A percentile compares a stretch with the other conserved stretches of the same genome.
These are phyloP conservation scores for Myotis findleyi DNA, from an alignment of 2,797 vertebrate species.

Conservation along the genomic window DNA sequence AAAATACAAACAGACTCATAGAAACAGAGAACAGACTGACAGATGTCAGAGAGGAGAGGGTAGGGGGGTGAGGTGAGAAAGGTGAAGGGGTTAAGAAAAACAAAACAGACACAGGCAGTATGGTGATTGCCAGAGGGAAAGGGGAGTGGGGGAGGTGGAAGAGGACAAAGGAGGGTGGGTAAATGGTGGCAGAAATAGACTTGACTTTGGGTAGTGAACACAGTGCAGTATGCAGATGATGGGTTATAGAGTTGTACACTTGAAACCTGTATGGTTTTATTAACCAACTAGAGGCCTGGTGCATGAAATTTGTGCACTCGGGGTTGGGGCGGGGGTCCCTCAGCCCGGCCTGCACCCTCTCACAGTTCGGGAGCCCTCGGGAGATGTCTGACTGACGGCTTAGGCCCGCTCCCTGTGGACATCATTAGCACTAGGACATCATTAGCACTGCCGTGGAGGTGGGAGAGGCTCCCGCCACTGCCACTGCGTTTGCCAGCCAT, in stretches of 20 bases:
- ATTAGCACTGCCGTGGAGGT: too few relatives aligned
- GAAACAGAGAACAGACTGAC: not conserved
- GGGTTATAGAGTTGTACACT: not conserved
- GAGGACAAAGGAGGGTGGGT: not conserved
- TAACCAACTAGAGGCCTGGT: not conserved
- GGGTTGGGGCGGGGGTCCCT: too few relatives aligned
- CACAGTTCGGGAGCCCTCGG: rapidly evolving
- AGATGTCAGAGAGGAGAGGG: not conserved
- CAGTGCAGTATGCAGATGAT: not conserved
- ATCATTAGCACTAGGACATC: too few relatives aligned
- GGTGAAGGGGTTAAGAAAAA: not conserved
- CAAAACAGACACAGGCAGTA: not conserved
- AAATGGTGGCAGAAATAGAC: not conserved
- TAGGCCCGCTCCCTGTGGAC: too few relatives aligned
- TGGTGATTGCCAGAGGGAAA: not conserved
- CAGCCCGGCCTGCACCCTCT: too few relatives aligned
- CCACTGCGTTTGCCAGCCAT: too few relatives aligned
- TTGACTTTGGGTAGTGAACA: not conserved
- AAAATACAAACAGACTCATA: not conserved
- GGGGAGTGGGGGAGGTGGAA: too few relatives aligned
- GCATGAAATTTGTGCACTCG: too few relatives aligned
- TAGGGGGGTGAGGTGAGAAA: not conserved
- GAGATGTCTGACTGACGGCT: too few relatives aligned
- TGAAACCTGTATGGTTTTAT: not conserved
- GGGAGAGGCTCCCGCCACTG: too few relatives aligned